These are phyloP conservation scores for Oryctolagus cuniculus DNA, from an alignment of 2,113 vertebrate genomes.

Conservation along the genomic window mOryCun1.1 NC_091439.1:28973001-28973500, in stretches of 20 bases:
- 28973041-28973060: no score
- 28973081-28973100: neutral
- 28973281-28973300: neutral
- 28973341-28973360: no score
- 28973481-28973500: no score
- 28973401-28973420: no score
- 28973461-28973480: no score
- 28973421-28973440: no score
- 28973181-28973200: neutral
- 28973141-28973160: neutral
- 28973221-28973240: neutral
- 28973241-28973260: neutral
- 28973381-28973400: no score
- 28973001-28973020: no score
- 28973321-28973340: neutral
- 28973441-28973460: no score
- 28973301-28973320: neutral
- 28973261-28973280: neutral
- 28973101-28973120: neutral
- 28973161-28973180: neutral
- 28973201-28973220: neutral
- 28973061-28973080: neutral
- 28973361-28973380: no score
- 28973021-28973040: no score
- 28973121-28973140: neutral